Evolutionary conservation across 1,140 invertebrate genomes (phyloP).

Genomic region (Mercenaria mercenaria): DNA sequence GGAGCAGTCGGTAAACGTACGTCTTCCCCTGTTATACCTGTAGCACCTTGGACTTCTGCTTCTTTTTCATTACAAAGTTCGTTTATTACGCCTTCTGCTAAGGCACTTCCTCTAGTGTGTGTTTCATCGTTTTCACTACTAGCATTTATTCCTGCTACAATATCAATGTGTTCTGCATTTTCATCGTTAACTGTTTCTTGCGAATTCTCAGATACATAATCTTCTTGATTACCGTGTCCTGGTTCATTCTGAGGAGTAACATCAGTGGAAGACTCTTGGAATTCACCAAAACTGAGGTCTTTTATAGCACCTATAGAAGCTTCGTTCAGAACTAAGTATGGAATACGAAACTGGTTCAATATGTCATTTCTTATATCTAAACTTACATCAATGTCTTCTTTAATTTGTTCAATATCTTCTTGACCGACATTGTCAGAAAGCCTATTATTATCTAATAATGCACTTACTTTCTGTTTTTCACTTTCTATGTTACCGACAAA

Average conservation of each 20-base stretch:
- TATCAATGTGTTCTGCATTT: not conserved
- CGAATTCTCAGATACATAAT: not conserved
- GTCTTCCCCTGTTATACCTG: not conserved
- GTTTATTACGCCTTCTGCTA: not conserved
- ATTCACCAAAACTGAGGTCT: not conserved
- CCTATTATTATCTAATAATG: not conserved
- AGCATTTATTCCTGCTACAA: not conserved
- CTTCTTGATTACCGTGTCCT: not conserved
- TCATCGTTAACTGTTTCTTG: not conserved
- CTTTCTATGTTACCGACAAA: not conserved
- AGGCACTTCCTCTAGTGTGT: not conserved
- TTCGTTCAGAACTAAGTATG: not conserved
- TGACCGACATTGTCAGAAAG: not conserved
- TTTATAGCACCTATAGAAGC: not conserved
- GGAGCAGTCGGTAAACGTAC: not conserved
- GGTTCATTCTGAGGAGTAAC: not conserved
- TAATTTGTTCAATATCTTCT: not conserved
- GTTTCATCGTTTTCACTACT: not conserved
- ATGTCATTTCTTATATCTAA: not conserved
- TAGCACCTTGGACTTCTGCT: not conserved
- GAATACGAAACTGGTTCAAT: not conserved
- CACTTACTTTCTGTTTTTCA: constrained; percentile 10
- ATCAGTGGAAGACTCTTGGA: not conserved
- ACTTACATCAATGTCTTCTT: not conserved
- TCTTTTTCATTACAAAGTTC: not conserved